A percentile compares a stretch with the other conserved stretches of the same genome.
phyloP scores from a whole-genome alignment of 2,888 invertebrate genomes.

The Drosophila borealis region DNA sequence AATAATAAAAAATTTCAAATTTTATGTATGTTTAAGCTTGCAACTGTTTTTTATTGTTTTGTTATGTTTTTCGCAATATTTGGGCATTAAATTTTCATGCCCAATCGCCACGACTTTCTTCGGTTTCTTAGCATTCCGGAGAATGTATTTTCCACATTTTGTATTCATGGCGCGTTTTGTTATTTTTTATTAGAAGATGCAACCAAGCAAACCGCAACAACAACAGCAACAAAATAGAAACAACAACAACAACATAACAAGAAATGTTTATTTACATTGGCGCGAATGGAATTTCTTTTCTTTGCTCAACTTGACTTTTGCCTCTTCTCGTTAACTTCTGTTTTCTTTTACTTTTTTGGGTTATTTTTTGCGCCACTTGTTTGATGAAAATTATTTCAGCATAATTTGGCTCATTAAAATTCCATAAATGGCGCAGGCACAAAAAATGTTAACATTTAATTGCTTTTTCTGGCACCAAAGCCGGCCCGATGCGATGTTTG shows the following conservation, averaged over 20 bases:
- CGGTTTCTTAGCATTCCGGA: not conserved
- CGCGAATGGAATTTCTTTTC: constrained; percentile 33
- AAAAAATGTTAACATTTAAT: constrained; percentile 47
- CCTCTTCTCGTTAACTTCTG: constrained; percentile 6
- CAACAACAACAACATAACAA: constrained; percentile 7
- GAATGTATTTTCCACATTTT: constrained; percentile 43
- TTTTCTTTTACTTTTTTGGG: constrained; percentile 5
- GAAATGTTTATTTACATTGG: constrained; percentile 52
- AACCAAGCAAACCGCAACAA: constrained; percentile 43
- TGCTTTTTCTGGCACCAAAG: constrained; percentile 42
- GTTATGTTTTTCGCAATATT: constrained; percentile 31
- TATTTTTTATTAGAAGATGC: constrained; percentile 62
- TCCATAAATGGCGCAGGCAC: constrained; percentile 53
- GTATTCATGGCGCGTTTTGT: constrained; percentile 62
- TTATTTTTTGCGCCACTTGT: constrained; percentile 25
- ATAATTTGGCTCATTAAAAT: constrained; percentile 74
- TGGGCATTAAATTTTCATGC: constrained; percentile 45
- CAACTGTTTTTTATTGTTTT: constrained; percentile 38
- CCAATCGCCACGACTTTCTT: constrained; percentile 26
- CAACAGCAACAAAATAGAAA: constrained; percentile 15
- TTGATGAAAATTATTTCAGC: constrained; percentile 52
- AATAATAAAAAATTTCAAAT: constrained; percentile 7
- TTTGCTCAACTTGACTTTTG: constrained; percentile 19
- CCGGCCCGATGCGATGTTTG: constrained; percentile 2
- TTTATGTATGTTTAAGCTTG: constrained; percentile 18